phyloP scores from a whole-genome alignment of 1,140 invertebrate genomes.

The Linepithema humile region DNA sequence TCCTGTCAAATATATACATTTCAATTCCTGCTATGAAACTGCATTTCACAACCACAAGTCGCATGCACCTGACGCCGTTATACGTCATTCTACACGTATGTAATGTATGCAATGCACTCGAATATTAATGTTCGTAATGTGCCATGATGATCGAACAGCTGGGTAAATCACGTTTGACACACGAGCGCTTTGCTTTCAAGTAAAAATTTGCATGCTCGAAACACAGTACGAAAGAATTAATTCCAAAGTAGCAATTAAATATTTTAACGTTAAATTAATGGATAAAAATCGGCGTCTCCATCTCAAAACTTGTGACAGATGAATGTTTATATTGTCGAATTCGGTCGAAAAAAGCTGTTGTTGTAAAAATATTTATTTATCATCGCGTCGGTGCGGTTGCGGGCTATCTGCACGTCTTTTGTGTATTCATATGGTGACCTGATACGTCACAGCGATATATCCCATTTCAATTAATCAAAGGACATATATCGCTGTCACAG shows the following conservation, averaged over 20 bases:
- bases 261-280: neutral
- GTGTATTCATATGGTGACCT: constrained; percentile 7
- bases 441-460: constrained; percentile 44
- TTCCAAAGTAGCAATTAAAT: neutral
- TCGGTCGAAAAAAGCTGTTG: neutral
- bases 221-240: neutral
- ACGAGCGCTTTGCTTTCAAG: neutral
- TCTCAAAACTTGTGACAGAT: neutral
- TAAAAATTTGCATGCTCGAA: constrained; percentile 3
- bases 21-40: constrained; percentile 61
- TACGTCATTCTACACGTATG: constrained; percentile 49
- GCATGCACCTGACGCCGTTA: constrained; percentile 53
- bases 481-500: constrained; percentile 28
- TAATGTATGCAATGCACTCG: constrained; percentile 51
- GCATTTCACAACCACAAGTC: constrained; percentile 58
- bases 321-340: neutral
- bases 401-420: neutral
- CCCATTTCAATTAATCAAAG: constrained; percentile 53
- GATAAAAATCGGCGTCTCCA: neutral
- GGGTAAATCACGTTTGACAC: constrained; percentile 48
- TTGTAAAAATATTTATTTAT: constrained; percentile 23
- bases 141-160: constrained; percentile 43
- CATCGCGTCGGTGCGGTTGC: neutral
- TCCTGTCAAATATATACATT: constrained; percentile 54
- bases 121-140: constrained; percentile 56